These are phyloP conservation scores for Glyphotaelius pellucidus DNA, from an alignment of 2,888 invertebrate species.

Conservation along the genomic window DNA sequence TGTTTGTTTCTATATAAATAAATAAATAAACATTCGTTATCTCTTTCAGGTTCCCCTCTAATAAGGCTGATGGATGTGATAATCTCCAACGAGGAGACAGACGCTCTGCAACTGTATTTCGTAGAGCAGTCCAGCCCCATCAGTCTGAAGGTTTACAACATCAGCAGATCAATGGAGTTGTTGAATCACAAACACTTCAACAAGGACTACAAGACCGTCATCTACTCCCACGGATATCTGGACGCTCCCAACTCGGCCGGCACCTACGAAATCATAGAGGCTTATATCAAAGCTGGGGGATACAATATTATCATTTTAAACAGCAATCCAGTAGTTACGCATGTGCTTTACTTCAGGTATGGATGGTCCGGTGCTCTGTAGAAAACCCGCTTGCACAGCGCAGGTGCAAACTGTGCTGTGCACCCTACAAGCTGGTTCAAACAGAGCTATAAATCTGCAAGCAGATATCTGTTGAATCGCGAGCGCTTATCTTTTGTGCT, in stretches of 20 bases:
- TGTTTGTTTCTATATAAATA: no score
- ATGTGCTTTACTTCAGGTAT: slow-evolving; percentile 51
- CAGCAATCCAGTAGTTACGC: neutral
- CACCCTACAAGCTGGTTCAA: no score
- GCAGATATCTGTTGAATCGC: no score
- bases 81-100: slow-evolving; percentile 39
- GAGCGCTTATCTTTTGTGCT: no score
- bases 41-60: neutral
- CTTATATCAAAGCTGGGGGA: slow-evolving; percentile 50
- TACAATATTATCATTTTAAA: slow-evolving; percentile 55
- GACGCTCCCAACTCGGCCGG: slow-evolving; percentile 34
- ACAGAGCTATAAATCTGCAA: no score
- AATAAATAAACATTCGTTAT: no score
- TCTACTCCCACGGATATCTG: slow-evolving; percentile 52
- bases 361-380: neutral
- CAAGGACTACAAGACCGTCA: slow-evolving; percentile 55
- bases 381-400: no score
- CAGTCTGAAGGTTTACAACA: slow-evolving; percentile 50
- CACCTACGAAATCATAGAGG: slow-evolving; percentile 41
- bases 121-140: neutral
- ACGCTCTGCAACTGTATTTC: slow-evolving; percentile 43
- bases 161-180: slow-evolving; percentile 47
- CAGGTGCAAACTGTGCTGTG: no score
- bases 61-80: slow-evolving; percentile 49
- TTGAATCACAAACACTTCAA: slow-evolving; percentile 43